Evolutionary conservation across 1,140 invertebrate species (phyloP), one percentile per base, ranked within the genome.

Genomic region (Thereuonema tuberculata): DNA sequence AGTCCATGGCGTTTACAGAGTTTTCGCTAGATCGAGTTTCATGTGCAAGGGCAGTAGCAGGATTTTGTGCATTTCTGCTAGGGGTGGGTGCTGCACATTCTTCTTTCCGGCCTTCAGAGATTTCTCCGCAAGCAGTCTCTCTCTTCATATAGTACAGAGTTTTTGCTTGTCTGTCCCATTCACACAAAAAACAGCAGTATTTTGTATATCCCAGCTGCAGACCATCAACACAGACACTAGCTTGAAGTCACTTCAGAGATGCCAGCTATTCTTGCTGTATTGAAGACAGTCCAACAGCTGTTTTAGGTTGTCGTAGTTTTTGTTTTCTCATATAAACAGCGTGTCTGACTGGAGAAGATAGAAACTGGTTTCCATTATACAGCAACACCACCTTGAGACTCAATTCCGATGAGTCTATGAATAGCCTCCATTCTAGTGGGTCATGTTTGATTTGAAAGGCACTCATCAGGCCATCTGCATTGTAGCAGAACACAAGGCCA

Each of bases 401-500:
- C 23, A 37, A 21, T 37, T 65, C 65, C n/a, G 64, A 65, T 5
- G 56, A 66, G 37, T 66, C 64, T 31, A 65, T 65, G 28, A 65
- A 65, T 37, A 65, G 46, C 21, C 61, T 28, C 62, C 61, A 66
- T 50, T 66, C 64, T n/a, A 9, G 15, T 56, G 25, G 25, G 5
- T 56, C 12, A 28, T 56, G 54, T 15, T 56, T 28, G 14, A 12
- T 21, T 12, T 21, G n/a, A 9, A 56, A 56, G 24, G 25, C 25
- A 14, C 9, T 23, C 54, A 56, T 23, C 12, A 56, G 26, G 17
- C 54, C 54, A 27, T 56, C 17, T 5, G 26, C 21, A 21, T 56
- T 24, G 26, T 5, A 25, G 21, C 54, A 56, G 29, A 25, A 27
- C 5, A 23, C 20, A 9, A 56, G 26, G 26, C 9, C 17, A 24